Evolutionary conservation across 2,797 vertebrate species (phyloP), one percentile per base, ranked within the genome.

Genomic region (Cirrhinus mrigala): DNA sequence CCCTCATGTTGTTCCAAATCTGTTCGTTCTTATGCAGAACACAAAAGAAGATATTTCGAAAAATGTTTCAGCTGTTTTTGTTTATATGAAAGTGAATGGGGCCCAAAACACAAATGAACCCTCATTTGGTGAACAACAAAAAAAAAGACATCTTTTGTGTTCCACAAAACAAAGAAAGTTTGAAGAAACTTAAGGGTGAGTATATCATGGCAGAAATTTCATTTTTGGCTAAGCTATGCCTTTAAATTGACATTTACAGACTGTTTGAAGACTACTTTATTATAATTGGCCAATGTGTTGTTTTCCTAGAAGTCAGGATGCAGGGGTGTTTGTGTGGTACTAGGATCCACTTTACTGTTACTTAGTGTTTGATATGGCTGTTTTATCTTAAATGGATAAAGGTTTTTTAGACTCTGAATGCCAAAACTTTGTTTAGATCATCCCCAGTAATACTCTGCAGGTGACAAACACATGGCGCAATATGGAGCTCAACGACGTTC

Each of bases 401-500:
- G 0, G 48, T 52, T 74, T 74, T 50, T 20, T 37, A 22, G 66
- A 64, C 16, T 73, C 46, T 9, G 6, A 56, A 9, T 56, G 18
- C 3, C 9, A 70, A 44, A 81, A 27, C 33, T 22, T 44, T 29
- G 37, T 74, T n/a, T 22, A n/a, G 54, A 82, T 64, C 69, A 33
- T 33, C 24, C 27, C 11, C 16, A 24, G 24, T 64, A 52, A 54
- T 29, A 77, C 24, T 44, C 9, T 69, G 16, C n/a, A 56, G 33
- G 37, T 33, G 50, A 84, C 62, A 70, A 78, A 56, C 33, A 60
- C 37, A 73, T 74, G 66, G 27, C 4, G n/a, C 24, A 37, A 46
- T 66, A 40, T 68, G 50, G 70, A n/a, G n/a, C n/a, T n/a, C n/a
- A n/a, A n/a, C n/a, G n/a, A 79, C 9, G 8, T 64, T 87, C 22